Base-by-base conservation (phyloP, 2,888 invertebrate species). In the Sinhomidia bicolor region DNA sequence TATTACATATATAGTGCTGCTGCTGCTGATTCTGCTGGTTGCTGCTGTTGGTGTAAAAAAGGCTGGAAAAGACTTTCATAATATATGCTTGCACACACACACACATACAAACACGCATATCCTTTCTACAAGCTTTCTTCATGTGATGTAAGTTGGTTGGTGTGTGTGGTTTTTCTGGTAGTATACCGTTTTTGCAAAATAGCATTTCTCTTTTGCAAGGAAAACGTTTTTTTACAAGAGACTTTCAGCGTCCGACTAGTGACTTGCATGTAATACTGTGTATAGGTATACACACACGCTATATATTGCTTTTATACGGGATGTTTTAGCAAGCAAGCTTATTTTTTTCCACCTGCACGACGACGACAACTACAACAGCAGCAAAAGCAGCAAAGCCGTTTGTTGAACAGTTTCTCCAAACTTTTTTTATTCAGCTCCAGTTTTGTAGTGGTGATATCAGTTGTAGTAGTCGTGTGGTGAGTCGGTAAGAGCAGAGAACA, bases 311-410 rank as follows among this genome's bases (percentile, higher is more conserved):
- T n/a, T n/a, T n/a, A n/a, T n/a, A n/a, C n/a, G 17, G 10, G 10
- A 14, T 1, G n/a, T n/a, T n/a, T n/a, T n/a, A 26, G 26, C 26
- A 0, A 9, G 26, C 60, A 26, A 60, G 60, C 60, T 12, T n/a
- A n/a, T n/a, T n/a, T 60, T 60, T 26, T 60, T 60, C 60, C 26
- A 60, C 60, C 60, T 60, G 60, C 60, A 60, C 60, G 26, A 60
- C 60, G 9, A 12, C 26, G 17, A 20, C 20, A 47, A 14, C 7
- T n/a, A n/a, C n/a, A n/a, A n/a, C n/a, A n/a, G n/a, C n/a, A n/a
- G n/a, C n/a, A n/a, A n/a, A n/a, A n/a, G n/a, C n/a, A n/a, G n/a
- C n/a, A n/a, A n/a, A n/a, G n/a, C n/a, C n/a, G n/a, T n/a, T n/a
- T n/a, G 14, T 23, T 60, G 26, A n/a, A n/a, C 26, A 14, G 60